A percentile compares a stretch with the other conserved stretches of the same genome.
Evolutionary conservation across 2,888 invertebrate species (phyloP).

Genomic region (Boloria euphrosyne): DNA sequence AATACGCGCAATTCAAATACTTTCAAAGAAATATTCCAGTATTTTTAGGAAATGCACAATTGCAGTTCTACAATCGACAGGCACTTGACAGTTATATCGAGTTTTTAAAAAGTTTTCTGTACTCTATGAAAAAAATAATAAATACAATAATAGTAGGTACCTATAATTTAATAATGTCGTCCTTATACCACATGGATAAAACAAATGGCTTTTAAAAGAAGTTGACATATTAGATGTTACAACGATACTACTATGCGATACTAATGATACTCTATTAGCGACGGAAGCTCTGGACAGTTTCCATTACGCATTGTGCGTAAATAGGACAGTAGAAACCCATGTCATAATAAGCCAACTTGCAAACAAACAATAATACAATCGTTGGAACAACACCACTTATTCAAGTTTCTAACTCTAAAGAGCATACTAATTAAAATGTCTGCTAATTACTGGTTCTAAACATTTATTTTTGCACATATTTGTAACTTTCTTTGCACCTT

Average conservation of each 20-base stretch:
- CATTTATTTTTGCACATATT: slow-evolving; percentile 10
- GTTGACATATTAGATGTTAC: too few species aligned
- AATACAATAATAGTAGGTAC: too few species aligned
- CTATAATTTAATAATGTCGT: too few species aligned
- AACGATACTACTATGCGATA: neutral
- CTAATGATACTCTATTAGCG: neutral
- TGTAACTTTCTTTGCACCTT: slow-evolving; percentile 54
- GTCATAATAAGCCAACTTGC: slow-evolving; percentile 17
- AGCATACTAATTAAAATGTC: neutral
- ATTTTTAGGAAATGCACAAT: slow-evolving; percentile 22
- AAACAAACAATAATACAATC: slow-evolving; percentile 21
- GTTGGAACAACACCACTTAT: slow-evolving; percentile 5
- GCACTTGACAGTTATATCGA: slow-evolving; percentile 20
- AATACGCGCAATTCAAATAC: neutral
- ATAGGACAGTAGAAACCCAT: slow-evolving; percentile 21
- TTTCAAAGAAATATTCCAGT: neutral
- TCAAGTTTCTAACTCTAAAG: neutral
- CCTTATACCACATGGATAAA: too few species aligned
- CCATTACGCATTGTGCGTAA: slow-evolving; percentile 6
- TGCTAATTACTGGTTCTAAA: slow-evolving; percentile 2
- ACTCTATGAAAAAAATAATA: neutral
- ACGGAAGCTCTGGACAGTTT: neutral
- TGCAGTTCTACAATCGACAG: slow-evolving; percentile 21
- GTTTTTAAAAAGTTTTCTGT: neutral
- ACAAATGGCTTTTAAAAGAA: too few species aligned